phyloP scores from a whole-genome alignment of 2,113 vertebrate species.

The Platichthys flesus region DNA sequence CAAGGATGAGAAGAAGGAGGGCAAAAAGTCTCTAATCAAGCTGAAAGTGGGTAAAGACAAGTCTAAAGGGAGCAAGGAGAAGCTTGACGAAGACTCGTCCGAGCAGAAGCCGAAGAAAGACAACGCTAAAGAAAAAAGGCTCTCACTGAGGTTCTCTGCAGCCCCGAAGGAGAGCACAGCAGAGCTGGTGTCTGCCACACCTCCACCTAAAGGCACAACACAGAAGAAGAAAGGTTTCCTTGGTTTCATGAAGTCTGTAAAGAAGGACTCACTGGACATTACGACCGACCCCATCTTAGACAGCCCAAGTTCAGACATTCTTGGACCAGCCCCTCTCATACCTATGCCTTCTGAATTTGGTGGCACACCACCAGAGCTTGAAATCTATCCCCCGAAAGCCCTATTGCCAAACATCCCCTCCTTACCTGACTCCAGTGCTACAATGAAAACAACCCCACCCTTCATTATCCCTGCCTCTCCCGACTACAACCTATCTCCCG shows the following conservation, averaged over 20 bases:
- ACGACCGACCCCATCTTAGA: constrained; percentile 49
- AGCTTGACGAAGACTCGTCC: background rate
- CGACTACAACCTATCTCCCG: constrained; percentile 22
- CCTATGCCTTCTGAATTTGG: constrained; percentile 27
- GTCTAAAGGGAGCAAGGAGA: constrained; percentile 46
- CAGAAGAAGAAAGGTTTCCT: constrained; percentile 62
- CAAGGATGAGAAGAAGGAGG: constrained; percentile 74
- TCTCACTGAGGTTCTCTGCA: background rate
- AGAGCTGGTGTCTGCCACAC: constrained; percentile 37
- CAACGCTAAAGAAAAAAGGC: constrained; percentile 61
- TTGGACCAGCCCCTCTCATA: constrained; percentile 44
- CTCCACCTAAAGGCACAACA: constrained; percentile 52
- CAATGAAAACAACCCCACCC: constrained; percentile 11
- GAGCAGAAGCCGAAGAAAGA: constrained; percentile 68
- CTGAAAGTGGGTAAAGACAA: constrained; percentile 57
- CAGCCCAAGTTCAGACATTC: background rate
- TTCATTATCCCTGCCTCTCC: constrained; percentile 20
- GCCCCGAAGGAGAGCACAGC: constrained; percentile 23
- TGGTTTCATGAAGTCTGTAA: constrained; percentile 47
- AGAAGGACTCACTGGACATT: constrained; percentile 1
- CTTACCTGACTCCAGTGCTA: constrained; percentile 12
- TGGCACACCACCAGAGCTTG: background rate
- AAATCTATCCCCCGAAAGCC: constrained; percentile 3
- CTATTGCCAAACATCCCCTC: constrained; percentile 15
- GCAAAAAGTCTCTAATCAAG: constrained; percentile 57